Percentiles rank a stretch among this genome's conserved stretches.
Evolutionary conservation across 2,888 invertebrate genomes (phyloP).

Genomic region (Tenodera sinensis): DNA sequence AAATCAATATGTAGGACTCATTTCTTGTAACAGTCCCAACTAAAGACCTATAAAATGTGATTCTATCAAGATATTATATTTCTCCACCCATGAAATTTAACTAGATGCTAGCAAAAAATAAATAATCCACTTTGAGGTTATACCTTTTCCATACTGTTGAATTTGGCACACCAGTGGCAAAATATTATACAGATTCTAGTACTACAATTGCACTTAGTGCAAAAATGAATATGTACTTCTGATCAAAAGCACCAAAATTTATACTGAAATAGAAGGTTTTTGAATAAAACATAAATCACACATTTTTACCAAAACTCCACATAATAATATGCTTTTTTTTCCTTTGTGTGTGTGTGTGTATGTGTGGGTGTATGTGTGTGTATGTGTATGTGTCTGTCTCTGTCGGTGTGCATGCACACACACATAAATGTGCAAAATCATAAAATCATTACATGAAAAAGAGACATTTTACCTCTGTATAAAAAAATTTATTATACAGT

Average conservation of each 20-base stretch:
- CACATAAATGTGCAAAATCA: too few species aligned
- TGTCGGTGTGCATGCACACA: too few species aligned
- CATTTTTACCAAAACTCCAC: neutral
- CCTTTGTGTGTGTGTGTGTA: neutral
- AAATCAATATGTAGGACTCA: constrained; percentile 2
- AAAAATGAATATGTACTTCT: neutral
- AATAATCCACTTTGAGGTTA: neutral
- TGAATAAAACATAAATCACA: neutral
- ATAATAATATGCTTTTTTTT: too few species aligned
- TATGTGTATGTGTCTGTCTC: too few species aligned
- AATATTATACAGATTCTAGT: neutral
- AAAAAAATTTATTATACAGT: neutral
- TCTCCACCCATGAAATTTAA: constrained; percentile 22
- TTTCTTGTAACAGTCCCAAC: constrained; percentile 4
- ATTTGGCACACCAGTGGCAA: constrained; percentile 1
- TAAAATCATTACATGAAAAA: too few species aligned
- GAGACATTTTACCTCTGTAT: too few species aligned
- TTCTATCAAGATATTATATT: constrained; percentile 22
- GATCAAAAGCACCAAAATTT: neutral
- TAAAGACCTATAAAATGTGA: constrained; percentile 27
- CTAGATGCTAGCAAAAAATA: constrained; percentile 18
- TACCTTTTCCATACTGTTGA: neutral
- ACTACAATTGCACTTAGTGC: neutral
- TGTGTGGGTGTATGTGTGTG: neutral
- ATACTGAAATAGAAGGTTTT: neutral